Evolutionary conservation across 2,888 invertebrate species (phyloP), one percentile per base, ranked within the genome.

Genomic region (Pyrrhia umbra): DNA sequence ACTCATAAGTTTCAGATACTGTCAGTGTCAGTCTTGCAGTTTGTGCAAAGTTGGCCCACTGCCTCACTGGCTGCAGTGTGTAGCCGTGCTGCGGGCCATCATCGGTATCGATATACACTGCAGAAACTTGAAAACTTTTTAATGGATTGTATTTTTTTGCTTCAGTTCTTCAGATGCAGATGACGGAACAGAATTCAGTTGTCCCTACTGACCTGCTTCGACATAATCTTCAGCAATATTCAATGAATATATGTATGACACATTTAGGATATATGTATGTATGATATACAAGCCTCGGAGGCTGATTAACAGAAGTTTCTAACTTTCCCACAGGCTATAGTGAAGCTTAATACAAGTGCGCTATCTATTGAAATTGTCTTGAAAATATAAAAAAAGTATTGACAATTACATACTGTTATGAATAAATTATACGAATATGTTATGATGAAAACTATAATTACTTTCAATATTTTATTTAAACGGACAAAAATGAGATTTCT

Each of bases 101-200:
- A n/a, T n/a, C n/a, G n/a, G 77, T 52, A 61, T 56, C 68, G 23
- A 56, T 43, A 58, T 50, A 51, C 49, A 65, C 54, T 76, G 25
- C 71, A 55, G 58, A 64, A 54, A 63, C 77, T 79, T 58, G 46
- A n/a, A 46, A 80, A 79, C 59, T 77, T 70, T 72, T 57, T 79
- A 76, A 79, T 65, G 77, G 78, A 77, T 65, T 65, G 62, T 62
- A 55, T 47, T 57, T 68, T 72, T 75, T 67, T 59, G 13, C 42
- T 52, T 55, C 46, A 65, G 40, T 52, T 46, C 52, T 63, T 71
- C 54, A 52, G 60, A 76, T 64, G 55, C 63, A 63, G 58, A 67
- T 58, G 58, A 65, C 47, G 20, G 15, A 18, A 27, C 2, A 37
- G 55, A 63, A 45, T 55, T 70, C 30, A 18, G 42, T n/a, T 40